A percentile compares a stretch with the other conserved stretches of the same genome.
Conservation (phyloP, 2,113 vertebrate genomes). For the Melanerpes aurifrons region DNA sequence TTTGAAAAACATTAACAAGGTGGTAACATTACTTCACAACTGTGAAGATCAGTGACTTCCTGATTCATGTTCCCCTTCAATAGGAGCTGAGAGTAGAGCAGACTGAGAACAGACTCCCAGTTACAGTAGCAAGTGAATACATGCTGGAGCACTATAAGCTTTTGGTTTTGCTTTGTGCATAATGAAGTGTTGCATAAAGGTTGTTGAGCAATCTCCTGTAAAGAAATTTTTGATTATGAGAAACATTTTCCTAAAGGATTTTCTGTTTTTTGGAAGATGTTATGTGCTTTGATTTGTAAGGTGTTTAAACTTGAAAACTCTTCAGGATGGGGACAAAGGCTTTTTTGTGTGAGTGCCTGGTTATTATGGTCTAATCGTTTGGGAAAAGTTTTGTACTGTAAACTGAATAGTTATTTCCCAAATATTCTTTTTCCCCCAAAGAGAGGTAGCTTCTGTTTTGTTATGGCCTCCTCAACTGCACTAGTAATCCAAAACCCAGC, state of each 20-base stretch:
- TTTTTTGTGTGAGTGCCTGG: not conserved
- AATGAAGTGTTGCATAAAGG: constrained; percentile 57
- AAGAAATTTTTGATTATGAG: constrained; percentile 61
- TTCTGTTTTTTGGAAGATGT: constrained; percentile 49
- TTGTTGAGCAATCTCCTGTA: constrained; percentile 62
- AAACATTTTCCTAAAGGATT: constrained; percentile 63
- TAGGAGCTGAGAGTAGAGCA: not conserved
- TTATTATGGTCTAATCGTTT: not conserved
- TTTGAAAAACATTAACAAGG: not conserved
- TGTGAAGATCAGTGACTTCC: not conserved
- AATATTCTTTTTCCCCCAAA: not conserved
- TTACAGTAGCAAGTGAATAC: not conserved
- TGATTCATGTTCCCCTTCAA: not conserved
- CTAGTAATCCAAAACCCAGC: not conserved
- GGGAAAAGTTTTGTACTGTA: not conserved
- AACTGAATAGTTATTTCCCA: not conserved
- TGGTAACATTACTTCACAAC: not conserved
- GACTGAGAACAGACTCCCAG: not conserved
- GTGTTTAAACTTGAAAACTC: constrained; percentile 17
- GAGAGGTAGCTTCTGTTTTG: not conserved
- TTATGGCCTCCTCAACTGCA: not conserved
- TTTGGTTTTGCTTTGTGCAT: constrained; percentile 43
- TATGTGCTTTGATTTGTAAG: not conserved
- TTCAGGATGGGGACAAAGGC: not conserved
- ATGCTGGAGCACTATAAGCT: not conserved